Percentiles rank a stretch among this genome's conserved stretches.
Evolutionary conservation across 2,797 vertebrate species (phyloP).

Genomic region (Masticophis lateralis): DNA sequence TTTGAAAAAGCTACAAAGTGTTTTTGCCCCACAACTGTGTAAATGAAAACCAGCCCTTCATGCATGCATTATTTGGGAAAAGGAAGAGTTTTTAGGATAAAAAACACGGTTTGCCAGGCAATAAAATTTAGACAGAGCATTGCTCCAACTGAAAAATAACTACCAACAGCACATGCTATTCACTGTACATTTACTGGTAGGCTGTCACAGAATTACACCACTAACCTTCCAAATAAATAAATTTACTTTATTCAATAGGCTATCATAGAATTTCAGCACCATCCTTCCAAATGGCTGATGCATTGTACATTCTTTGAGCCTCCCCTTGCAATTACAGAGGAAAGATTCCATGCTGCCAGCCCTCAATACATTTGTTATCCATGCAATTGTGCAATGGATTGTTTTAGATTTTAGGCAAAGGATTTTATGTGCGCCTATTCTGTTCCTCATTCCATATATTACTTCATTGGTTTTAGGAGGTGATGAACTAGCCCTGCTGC

Average conservation of each 20-base stretch:
- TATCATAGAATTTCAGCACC: background rate
- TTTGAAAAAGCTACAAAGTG: background rate
- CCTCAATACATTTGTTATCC: background rate
- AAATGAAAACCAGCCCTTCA: background rate
- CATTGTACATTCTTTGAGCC: background rate
- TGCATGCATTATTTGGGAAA: background rate
- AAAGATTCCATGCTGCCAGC: background rate
- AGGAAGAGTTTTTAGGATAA: background rate
- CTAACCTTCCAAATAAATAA: background rate
- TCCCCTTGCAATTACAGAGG: too few species aligned
- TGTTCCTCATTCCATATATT: background rate
- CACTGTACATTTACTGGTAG: background rate
- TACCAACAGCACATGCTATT: background rate
- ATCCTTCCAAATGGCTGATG: background rate
- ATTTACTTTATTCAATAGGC: background rate
- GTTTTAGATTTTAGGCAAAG: background rate
- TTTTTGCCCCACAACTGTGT: background rate
- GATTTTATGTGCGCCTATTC: background rate
- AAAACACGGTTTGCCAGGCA: background rate
- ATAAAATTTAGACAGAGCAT: background rate
- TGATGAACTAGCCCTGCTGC: background rate
- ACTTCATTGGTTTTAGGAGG: background rate
- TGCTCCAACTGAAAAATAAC: background rate
- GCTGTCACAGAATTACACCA: background rate
- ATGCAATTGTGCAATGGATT: background rate